Evolutionary conservation across 2,113 vertebrate species (phyloP), one percentile per base, ranked within the genome.

Genomic region (Zosterops hypoxanthus): DNA sequence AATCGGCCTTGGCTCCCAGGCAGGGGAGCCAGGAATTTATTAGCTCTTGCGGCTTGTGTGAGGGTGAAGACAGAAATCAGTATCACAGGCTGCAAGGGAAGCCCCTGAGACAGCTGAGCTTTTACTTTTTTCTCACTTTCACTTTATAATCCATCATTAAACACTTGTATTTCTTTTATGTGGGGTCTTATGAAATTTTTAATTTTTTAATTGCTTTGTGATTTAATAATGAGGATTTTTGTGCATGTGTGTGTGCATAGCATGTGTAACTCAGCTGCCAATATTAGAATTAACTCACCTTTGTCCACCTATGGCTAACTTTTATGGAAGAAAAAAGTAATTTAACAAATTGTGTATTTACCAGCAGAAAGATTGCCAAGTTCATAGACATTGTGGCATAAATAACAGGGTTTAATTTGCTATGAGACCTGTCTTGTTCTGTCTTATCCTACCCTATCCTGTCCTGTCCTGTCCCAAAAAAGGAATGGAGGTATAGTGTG

Each of bases 1-100:
- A 99, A 99, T 99, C 99, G 98, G 98, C 98, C 98, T 98, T 98
- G 98, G 98, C 98, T 99, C 98, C 99, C 98, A 98, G 97, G 99
- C 99, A 99, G 97, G 98, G 98, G 98, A 98, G 98, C 97, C 96
- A 92, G 93, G 97, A 98, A 98, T 98, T 99, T 99, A 99, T 99
- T 98, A 98, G 98, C 98, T 99, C 98, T 98, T 89, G 98, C 89
- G 86, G 98, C 98, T 98, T 98, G 98, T 98, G 70, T 77, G 97
- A 98, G 97, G 96, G 95, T 89, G 85, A 96, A 92, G 97, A 96
- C 98, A 97, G 98, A 98, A 98, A 97, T 98, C 97, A 91, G 97
- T 95, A 97, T 97, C 94, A 92, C 96, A 98, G 95, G 90, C 88
- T 95, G 98, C 86, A 97, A 98, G 97, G 95, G 97, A 98, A 97